Base-by-base conservation (phyloP, 2,888 invertebrate species). In the Perizoma affinitatum region DNA sequence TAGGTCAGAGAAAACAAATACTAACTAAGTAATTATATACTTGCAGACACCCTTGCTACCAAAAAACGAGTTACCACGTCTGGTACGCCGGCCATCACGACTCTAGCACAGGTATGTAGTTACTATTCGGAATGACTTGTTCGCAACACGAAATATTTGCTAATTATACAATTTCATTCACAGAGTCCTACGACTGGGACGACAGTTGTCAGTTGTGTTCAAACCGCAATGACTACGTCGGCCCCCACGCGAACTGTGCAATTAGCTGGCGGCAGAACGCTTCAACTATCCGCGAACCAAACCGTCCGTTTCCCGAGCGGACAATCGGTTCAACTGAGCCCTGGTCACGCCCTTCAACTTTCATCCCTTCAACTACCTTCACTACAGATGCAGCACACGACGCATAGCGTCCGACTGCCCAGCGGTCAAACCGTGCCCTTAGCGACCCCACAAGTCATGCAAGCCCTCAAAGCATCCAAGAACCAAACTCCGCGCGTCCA, bases 341-440 rank as follows among this genome's bases (percentile, higher is more conserved):
- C 83, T 0, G 85, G 82, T 0, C 86, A 84, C 66, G 80, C 88
- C 0, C 71, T 88, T 4, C 88, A 88, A 56, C 72, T 88, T 4
- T 85, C 88, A 0, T 80, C 87, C 0, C 67, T 88, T 4, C 87
- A 87, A 45, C 73, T 86, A 0, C 61, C 88, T 0, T 79, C 86
- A 0, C 68, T 88, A 5, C 87, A 87, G 47, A 73, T 86, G 45
- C 88, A 61, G 52, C 61, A 61, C 34, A 49, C 82, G 33, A 86
- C 82, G n/a, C 93, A 84, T 58, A 87, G 86, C 46, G 90, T 89
- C 0, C 80, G 87, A 1, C 71, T 90, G 36, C 90, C 83, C n/a
- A 87, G 84, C 63, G 91, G 85, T 6, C 90, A 90, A 63, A 90
- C 90, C 0, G 88, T 90, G 1, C 90, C 88, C 58, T 72, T 88